Conservation (phyloP, 2,888 invertebrate species). For the Napeogenes inachia region DNA sequence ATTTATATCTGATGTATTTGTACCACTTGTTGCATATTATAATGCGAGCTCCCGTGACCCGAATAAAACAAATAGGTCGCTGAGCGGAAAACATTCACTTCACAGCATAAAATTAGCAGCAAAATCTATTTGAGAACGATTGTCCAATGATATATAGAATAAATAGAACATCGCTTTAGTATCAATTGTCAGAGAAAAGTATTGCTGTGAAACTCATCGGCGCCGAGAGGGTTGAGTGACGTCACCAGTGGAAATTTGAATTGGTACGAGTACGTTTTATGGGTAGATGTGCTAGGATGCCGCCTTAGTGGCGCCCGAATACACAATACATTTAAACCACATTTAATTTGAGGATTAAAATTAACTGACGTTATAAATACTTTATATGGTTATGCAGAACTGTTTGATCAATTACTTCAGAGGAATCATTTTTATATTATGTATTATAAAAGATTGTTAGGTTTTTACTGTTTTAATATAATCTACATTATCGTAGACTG, state of each 20-base stretch:
- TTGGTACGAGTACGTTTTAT: constrained; percentile 31
- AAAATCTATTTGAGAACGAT: constrained; percentile 11
- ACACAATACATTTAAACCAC: constrained; percentile 7
- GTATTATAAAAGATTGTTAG: too few relatives aligned
- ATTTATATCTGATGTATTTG: constrained; percentile 15
- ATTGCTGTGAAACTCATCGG: constrained; percentile 21
- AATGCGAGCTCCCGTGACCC: constrained; percentile 20
- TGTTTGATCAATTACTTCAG: too few relatives aligned
- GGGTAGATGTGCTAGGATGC: constrained; percentile 30
- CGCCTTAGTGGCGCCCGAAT: constrained; percentile 19
- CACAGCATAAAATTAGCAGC: too few relatives aligned
- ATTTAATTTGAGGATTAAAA: neutral
- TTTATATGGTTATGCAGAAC: too few relatives aligned
- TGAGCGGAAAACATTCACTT: constrained; percentile 17
- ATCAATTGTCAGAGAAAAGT: constrained; percentile 23
- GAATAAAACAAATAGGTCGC: constrained; percentile 25
- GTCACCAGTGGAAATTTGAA: constrained; percentile 34
- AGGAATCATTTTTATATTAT: too few relatives aligned
- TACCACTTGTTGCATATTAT: constrained; percentile 29
- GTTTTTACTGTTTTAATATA: too few relatives aligned
- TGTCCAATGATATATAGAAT: constrained; percentile 28
- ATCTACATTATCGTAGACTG: too few relatives aligned
- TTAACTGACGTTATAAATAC: neutral
- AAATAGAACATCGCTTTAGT: too few relatives aligned
- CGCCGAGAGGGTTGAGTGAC: constrained; percentile 31